phyloP scores from a whole-genome alignment of 2,888 invertebrate genomes.

The Xestia rhomboidea region DNA sequence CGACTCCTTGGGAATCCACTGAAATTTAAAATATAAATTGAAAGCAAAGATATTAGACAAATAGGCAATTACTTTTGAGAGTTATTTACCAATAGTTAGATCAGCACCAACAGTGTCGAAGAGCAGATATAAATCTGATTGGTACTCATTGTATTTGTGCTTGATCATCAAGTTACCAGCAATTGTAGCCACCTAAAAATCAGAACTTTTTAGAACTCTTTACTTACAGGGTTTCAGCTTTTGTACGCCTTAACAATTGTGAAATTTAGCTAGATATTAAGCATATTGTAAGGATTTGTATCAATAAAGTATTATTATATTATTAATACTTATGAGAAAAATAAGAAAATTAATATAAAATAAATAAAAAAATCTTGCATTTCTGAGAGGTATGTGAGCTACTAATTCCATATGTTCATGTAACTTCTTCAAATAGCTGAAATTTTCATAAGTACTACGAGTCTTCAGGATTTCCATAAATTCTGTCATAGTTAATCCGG shows the following conservation, averaged over 20 bases:
- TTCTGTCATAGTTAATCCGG: slow-evolving; percentile 88
- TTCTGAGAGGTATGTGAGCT: slow-evolving; percentile 93
- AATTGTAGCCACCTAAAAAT: slow-evolving; percentile 91
- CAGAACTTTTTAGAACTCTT: too few species aligned
- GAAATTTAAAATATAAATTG: slow-evolving; percentile 37
- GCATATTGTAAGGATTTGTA: too few species aligned
- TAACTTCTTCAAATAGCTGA: too few species aligned
- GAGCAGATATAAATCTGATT: slow-evolving; percentile 92
- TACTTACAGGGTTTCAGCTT: too few species aligned
- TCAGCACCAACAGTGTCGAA: slow-evolving; percentile 79
- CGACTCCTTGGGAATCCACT: slow-evolving; percentile 67
- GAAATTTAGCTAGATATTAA: too few species aligned
- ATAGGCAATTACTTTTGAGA: too few species aligned
- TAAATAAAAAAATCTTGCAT: slow-evolving; percentile 85
- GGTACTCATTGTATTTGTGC: slow-evolving; percentile 91
- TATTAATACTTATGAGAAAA: too few species aligned
- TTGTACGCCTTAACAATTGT: too few species aligned
- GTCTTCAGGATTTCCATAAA: too few species aligned
- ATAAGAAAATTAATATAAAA: background rate
- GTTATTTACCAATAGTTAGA: slow-evolving; percentile 77
- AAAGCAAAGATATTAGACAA: too few species aligned
- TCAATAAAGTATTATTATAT: too few species aligned
- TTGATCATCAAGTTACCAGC: slow-evolving; percentile 94
- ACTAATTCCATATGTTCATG: slow-evolving; percentile 92
- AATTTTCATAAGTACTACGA: too few species aligned